Conservation (phyloP, 2,113 vertebrate genomes). For the Agelaius phoeniceus region DNA sequence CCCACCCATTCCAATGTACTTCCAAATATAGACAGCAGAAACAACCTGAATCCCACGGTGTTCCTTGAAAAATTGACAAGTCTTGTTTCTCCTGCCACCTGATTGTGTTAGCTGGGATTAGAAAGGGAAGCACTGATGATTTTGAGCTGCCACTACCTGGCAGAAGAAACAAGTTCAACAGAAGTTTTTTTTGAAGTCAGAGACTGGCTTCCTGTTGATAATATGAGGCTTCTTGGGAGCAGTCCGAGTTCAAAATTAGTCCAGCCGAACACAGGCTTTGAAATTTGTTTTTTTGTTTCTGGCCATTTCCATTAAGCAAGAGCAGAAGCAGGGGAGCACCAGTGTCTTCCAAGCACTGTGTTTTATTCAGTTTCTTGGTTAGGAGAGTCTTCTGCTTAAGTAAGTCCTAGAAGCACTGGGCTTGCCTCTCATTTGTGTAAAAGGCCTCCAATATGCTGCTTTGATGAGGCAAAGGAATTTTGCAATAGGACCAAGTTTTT, state of each 20-base stretch:
- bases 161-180: not conserved
- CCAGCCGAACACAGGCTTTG: conserved; percentile 22
- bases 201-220: not conserved
- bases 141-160: not conserved
- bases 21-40: not conserved
- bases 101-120: not conserved
- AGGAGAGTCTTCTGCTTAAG: not conserved
- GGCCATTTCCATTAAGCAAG: not conserved
- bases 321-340: not conserved
- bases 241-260: not conserved
- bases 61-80: not conserved
- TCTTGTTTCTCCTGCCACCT: not conserved
- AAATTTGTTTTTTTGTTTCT: conserved; percentile 11
- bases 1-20: not conserved
- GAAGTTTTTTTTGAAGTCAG: not conserved
- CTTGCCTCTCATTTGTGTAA: not conserved
- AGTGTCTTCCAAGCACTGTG: not conserved
- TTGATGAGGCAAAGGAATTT: not conserved
- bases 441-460: not conserved
- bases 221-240: not conserved
- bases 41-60: not conserved
- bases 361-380: not conserved
- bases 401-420: not conserved
- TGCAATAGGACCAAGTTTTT: not conserved
- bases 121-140: not conserved